These are phyloP conservation scores for Dicerorhinus sumatrensis DNA, from an alignment of 2,113 vertebrate species.

Conservation along the genomic window DNA sequence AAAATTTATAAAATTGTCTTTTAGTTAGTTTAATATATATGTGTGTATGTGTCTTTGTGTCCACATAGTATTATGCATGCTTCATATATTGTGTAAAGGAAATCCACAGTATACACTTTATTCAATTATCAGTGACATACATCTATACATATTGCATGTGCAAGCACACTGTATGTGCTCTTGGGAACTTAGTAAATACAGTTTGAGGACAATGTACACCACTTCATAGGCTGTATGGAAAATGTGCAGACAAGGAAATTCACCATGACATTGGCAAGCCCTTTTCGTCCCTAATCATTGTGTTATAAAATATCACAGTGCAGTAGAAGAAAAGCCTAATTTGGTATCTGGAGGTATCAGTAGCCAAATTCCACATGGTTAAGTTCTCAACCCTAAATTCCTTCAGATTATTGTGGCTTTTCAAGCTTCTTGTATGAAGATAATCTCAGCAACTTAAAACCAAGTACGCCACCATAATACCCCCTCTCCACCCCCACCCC, in stretches of 20 bases:
- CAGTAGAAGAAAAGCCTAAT: background rate
- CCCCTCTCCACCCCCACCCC: too few species aligned
- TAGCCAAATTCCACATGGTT: slow-evolving; percentile 37
- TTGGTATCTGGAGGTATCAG: slow-evolving; percentile 54
- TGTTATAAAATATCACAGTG: background rate
- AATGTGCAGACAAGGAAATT: background rate
- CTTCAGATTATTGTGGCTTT: slow-evolving; percentile 8
- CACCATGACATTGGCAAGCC: background rate
- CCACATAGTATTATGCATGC: background rate
- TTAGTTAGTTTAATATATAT: background rate
- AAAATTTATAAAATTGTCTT: slow-evolving; percentile 36
- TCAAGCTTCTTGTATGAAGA: background rate
- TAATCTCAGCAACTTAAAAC: slow-evolving; percentile 10
- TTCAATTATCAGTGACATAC: background rate
- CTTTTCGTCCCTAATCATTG: background rate
- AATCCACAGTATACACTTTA: background rate
- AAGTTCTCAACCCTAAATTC: background rate
- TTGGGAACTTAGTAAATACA: background rate
- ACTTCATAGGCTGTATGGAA: background rate
- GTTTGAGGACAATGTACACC: background rate
- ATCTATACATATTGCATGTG: background rate
- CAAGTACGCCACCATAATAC: fast-evolving
- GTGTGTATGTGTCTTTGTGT: background rate
- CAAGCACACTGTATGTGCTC: background rate
- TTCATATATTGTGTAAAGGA: background rate